Evolutionary conservation across 2,888 invertebrate species (phyloP).

Genomic region (Lasiommata megera): DNA sequence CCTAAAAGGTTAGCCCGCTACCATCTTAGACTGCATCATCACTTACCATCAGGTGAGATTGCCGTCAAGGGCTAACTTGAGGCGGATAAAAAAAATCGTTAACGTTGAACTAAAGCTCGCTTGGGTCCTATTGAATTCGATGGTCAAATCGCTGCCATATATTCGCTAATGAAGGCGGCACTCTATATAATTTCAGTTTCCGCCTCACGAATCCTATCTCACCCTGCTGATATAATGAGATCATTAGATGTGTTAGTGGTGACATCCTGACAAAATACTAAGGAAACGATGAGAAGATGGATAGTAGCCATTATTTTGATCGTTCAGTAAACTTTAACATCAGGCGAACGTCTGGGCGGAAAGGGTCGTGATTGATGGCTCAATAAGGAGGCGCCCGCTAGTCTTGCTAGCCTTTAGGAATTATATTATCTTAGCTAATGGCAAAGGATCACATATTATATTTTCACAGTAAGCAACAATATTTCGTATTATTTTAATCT

Average conservation of each 20-base stretch:
- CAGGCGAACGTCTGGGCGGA: conserved; percentile 24
- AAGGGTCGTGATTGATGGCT: conserved; percentile 53
- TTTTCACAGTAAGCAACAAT: not conserved
- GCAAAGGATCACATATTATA: not conserved
- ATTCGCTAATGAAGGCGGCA: too few species aligned
- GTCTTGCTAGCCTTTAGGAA: conserved; percentile 14
- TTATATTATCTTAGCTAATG: conserved; percentile 1
- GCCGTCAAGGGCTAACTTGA: too few species aligned
- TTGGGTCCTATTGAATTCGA: too few species aligned
- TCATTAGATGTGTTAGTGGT: not conserved
- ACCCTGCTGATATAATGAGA: not conserved
- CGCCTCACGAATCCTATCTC: not conserved
- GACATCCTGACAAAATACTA: not conserved
- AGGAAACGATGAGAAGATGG: conserved; percentile 1
- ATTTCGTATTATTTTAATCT: not conserved
- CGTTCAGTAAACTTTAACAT: conserved; percentile 5
- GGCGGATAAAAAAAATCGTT: too few species aligned
- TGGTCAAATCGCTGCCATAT: too few species aligned
- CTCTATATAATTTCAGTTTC: too few species aligned
- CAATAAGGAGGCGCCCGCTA: conserved; percentile 28
- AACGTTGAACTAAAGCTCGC: too few species aligned
- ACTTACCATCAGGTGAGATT: too few species aligned
- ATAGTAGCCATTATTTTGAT: not conserved
- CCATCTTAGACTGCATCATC: too few species aligned
- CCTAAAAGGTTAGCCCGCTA: too few species aligned